Evolutionary conservation across 1,140 invertebrate species (phyloP), one percentile per base, ranked within the genome.

Genomic region (Temnothorax longispinosus): DNA sequence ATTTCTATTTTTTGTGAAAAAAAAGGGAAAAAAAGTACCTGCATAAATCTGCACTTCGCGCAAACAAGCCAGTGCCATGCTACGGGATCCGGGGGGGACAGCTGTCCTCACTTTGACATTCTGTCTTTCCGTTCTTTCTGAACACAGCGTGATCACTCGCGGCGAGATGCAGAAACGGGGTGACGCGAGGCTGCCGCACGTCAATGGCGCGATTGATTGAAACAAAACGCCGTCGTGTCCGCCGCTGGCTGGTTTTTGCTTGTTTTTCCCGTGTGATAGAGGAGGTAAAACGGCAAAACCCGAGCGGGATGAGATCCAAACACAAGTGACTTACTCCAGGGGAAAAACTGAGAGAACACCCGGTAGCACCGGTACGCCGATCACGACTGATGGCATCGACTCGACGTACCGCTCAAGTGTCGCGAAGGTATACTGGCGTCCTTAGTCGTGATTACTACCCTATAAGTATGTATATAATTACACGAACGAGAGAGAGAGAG

Each of bases 41-140:
- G 93, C 91, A 76, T 93, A 93, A 76, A 94, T 90, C 64, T 95
- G 93, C 38, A 92, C 89, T 86, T 95, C 93, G n/a, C 94, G 92
- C 21, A 94, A 89, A 87, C 93, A 94, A 87, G 93, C 93, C 56
- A 95, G 90, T 93, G 94, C 94, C 94, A 95, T 94, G 91, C 92
- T 95, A 92, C 88, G 90, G 2, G 41, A 91, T 91, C 88, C 88
- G 88, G 92, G 64, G 18, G 89, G 38, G 38, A 3, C 11, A 44
- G 85, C 80, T 91, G 76, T 91, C 41, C 18, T 84, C 93, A 93
- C 93, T 92, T 85, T 86, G 75, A 92, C 90, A 94, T 93, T 94
- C 92, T 94, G 94, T 93, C 27, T 27, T 27, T 27, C 86, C 92
- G 94, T 88, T 87, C 52, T 0, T 3, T 27, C 15, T 18, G 18